Percentiles rank a stretch among this genome's conserved stretches.
These are phyloP conservation scores for Hyles vespertilio DNA, from an alignment of 1,140 invertebrate species.

Conservation along the genomic window DNA sequence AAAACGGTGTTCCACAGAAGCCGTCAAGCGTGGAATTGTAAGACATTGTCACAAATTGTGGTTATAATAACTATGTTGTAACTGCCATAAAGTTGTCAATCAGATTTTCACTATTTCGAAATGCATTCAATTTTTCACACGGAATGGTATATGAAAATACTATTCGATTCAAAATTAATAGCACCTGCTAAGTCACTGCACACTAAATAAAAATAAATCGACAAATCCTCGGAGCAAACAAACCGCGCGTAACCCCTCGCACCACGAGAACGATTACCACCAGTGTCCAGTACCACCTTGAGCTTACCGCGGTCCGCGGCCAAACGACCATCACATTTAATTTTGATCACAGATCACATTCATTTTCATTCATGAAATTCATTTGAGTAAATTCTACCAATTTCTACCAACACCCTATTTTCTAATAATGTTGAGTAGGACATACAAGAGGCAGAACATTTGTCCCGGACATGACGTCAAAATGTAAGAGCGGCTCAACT, in stretches of 20 bases:
- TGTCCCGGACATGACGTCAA: too few species aligned
- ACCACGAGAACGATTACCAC: background rate
- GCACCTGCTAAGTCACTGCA: conserved; percentile 5
- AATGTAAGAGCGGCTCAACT: too few species aligned
- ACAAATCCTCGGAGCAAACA: background rate
- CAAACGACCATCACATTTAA: too few species aligned
- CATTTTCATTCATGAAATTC: too few species aligned
- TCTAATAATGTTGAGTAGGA: too few species aligned
- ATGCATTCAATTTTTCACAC: background rate
- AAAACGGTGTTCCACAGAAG: conserved; percentile 81
- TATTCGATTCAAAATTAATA: conserved; percentile 1
- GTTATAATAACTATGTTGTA: conserved; percentile 12
- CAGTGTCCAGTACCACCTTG: too few species aligned
- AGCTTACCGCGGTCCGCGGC: too few species aligned
- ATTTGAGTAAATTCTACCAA: too few species aligned
- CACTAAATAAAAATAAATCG: background rate
- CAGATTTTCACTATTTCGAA: conserved; percentile 4
- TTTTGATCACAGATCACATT: too few species aligned
- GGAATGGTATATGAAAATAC: background rate
- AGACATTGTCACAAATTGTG: conserved; percentile 44
- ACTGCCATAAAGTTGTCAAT: conserved; percentile 19
- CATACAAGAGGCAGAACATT: too few species aligned
- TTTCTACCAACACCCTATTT: too few species aligned
- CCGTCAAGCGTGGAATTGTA: conserved; percentile 75
- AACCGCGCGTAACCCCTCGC: background rate